Evolutionary conservation across 2,888 invertebrate species (phyloP).

Genomic region (Mylabris sibirica): DNA sequence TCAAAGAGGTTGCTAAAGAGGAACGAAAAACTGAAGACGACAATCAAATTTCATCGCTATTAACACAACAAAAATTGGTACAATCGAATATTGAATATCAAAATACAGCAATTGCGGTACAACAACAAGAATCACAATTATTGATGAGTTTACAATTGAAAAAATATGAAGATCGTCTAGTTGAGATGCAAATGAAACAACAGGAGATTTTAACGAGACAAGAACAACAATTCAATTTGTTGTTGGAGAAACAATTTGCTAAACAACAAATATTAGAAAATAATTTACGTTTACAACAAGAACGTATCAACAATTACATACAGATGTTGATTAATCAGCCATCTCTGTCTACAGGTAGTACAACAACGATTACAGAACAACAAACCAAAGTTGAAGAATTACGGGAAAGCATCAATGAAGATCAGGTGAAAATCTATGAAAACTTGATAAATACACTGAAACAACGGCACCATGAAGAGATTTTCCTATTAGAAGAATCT

Average conservation of each 20-base stretch:
- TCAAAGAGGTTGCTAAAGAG: slow-evolving; percentile 18
- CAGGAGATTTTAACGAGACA: slow-evolving; percentile 66
- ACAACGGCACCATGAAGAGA: slow-evolving; percentile 69
- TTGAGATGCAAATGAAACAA: slow-evolving; percentile 66
- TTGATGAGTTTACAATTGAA: slow-evolving; percentile 69
- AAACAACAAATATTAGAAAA: slow-evolving; percentile 68
- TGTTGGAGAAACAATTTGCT: slow-evolving; percentile 65
- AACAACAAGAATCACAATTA: slow-evolving; percentile 70
- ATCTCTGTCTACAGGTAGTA: not conserved
- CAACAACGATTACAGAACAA: slow-evolving; percentile 15
- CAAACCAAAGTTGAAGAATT: slow-evolving; percentile 57
- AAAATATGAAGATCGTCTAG: slow-evolving; percentile 69
- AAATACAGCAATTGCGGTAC: slow-evolving; percentile 66
- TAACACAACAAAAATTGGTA: slow-evolving; percentile 51
- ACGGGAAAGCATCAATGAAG: slow-evolving; percentile 43
- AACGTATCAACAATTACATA: slow-evolving; percentile 69
- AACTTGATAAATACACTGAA: slow-evolving; percentile 62
- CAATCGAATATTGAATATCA: slow-evolving; percentile 62
- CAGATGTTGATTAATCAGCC: slow-evolving; percentile 61
- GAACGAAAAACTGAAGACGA: slow-evolving; percentile 16
- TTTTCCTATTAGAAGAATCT: slow-evolving; percentile 69
- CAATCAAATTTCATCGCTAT: slow-evolving; percentile 33
- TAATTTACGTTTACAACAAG: slow-evolving; percentile 68
- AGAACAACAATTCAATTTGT: slow-evolving; percentile 64
- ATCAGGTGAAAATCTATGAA: slow-evolving; percentile 49